Conservation (phyloP, 2,113 vertebrate genomes). For the Chrysochloris asiatica region DNA sequence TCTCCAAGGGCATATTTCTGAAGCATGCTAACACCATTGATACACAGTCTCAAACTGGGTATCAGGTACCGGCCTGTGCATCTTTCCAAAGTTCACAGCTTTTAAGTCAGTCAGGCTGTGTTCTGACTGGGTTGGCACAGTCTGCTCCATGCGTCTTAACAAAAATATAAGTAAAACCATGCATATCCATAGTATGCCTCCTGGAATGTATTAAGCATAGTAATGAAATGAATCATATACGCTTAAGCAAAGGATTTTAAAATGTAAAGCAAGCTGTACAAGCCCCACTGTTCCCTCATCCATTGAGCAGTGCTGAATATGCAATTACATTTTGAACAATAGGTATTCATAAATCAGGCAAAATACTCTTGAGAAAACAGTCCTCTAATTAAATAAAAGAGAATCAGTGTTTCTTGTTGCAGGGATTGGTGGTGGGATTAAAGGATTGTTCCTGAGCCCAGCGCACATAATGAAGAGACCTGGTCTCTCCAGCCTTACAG, state of each 20-base stretch:
- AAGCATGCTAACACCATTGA: neutral
- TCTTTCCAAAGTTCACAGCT: neutral
- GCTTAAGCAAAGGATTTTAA: conserved; percentile 42
- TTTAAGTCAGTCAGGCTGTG: neutral
- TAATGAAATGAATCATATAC: conserved; percentile 52
- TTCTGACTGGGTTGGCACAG: neutral
- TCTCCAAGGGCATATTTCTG: neutral
- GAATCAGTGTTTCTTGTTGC: conserved; percentile 79
- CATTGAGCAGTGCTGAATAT: conserved; percentile 79
- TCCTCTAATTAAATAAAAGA: conserved; percentile 83
- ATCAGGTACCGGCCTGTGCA: neutral
- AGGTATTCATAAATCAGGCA: conserved; percentile 81
- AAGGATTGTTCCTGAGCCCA: conserved; percentile 58
- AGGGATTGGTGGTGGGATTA: conserved; percentile 79
- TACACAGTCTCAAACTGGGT: neutral
- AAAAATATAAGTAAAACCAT: neutral
- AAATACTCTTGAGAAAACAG: conserved; percentile 79
- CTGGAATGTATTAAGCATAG: neutral
- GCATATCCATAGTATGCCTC: neutral
- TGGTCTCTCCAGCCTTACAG: neutral
- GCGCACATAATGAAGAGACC: conserved; percentile 38
- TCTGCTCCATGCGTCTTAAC: neutral
- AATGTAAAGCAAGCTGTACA: conserved; percentile 47
- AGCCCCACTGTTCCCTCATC: conserved; percentile 63
- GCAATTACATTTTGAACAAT: conserved; percentile 83